Conservation (phyloP, 2,113 vertebrate species). For the Sus scrofa region DNA sequence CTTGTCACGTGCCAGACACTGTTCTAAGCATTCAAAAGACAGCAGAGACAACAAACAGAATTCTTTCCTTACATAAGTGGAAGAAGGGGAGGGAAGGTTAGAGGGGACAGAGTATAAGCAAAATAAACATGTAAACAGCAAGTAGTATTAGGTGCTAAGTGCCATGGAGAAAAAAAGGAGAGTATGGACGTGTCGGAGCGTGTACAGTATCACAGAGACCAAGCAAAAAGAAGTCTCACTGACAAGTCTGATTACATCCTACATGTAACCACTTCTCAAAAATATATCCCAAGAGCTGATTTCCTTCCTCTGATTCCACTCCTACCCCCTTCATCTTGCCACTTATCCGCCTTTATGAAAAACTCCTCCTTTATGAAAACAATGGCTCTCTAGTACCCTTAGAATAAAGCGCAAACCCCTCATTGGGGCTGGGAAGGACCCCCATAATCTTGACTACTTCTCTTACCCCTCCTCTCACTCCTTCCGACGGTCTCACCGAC, state of each 20-base stretch:
- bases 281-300: background rate
- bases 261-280: background rate
- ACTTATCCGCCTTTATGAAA: background rate
- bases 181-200: background rate
- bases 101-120: background rate
- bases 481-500: background rate
- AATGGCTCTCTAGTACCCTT: background rate
- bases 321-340: background rate
- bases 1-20: background rate
- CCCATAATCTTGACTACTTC: background rate
- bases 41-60: slow-evolving; percentile 18
- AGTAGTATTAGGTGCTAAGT: background rate
- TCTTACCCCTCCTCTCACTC: background rate
- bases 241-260: background rate
- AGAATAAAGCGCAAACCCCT: background rate
- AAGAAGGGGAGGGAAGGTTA: background rate
- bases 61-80: background rate
- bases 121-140: background rate
- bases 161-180: background rate
- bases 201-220: background rate
- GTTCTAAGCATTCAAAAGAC: background rate
- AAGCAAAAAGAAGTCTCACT: background rate
- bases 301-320: background rate
- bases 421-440: background rate
- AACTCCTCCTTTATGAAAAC: background rate